Percentiles rank a stretch among this genome's conserved stretches.
Conservation (phyloP, 2,797 vertebrate genomes). For the Danio kyathit region DNA sequence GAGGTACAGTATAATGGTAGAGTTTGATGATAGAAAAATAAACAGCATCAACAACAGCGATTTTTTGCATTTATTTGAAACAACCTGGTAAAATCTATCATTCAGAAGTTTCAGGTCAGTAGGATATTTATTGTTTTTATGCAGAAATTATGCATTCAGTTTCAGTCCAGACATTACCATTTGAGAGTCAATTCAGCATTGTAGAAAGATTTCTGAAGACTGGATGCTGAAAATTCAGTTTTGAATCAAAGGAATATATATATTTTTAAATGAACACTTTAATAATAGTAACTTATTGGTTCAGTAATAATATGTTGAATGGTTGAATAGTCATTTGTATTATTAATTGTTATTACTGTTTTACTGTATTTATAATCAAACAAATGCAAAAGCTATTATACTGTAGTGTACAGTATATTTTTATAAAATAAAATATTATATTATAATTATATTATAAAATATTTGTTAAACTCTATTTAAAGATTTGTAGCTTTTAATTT, state of each 20-base stretch:
- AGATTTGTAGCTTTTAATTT: background rate
- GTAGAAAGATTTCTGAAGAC: background rate
- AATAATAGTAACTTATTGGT: no score
- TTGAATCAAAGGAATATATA: background rate
- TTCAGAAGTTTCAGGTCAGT: background rate
- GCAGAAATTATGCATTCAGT: background rate
- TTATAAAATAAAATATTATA: no score
- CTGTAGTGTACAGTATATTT: no score
- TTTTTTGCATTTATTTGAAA: background rate
- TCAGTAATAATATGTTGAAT: background rate
- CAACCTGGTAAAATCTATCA: no score
- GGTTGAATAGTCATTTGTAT: background rate
- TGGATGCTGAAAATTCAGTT: background rate
- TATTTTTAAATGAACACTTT: no score
- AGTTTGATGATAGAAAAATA: no score
- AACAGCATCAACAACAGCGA: background rate
- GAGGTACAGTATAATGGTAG: background rate
- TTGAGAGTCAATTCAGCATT: background rate
- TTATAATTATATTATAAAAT: no score
- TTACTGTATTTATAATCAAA: background rate
- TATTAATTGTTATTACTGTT: background rate
- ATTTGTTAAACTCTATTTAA: no score
- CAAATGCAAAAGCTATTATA: background rate
- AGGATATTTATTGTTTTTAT: background rate
- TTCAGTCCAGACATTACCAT: background rate